Base-by-base conservation (phyloP, 2,888 invertebrate genomes). In the Tetragonisca angustula region DNA sequence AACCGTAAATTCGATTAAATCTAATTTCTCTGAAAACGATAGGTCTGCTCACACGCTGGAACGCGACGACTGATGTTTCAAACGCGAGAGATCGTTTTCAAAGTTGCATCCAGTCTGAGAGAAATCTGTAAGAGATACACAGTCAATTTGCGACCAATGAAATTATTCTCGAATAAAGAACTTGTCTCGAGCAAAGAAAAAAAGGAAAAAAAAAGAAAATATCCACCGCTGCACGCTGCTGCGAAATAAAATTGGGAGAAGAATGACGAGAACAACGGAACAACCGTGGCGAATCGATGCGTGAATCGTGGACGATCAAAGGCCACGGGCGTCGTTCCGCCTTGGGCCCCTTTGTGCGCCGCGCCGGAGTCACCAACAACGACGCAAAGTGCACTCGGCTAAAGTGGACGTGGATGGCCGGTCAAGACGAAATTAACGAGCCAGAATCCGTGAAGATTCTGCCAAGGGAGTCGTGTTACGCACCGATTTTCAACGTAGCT, bases 351-450 rank as follows among this genome's bases (percentile, higher is more conserved):
- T 83, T 87, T 87, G 85, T 79, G 64, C 70, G 32, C 1, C 24
- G 61, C 24, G 61, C 43, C 21, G 27, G 81, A 81, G 75, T 65
- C 79, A 56, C 50, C 79, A 69, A 75, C 77, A 75, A 79, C 83
- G 71, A 78, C 71, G 83, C 83, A 79, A 85, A 88, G 88, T 87
- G 87, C 81, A 87, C 88, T 88, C 79, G 88, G 84, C 76, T 83
- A 88, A 87, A 89, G 88, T 84, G 90, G 88, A 89, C 89, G 87
- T 78, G 87, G 88, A 88, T 87, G 88, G 88, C 84, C 87, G 86
- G 83, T 86, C 85, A 78, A 83, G 87, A 84, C 84, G 87, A 90
- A 90, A 91, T 90, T 91, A 91, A 90, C 88, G 90, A 89, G 85
- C 85, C 59, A 76, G 88, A 84, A 84, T 88, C 82, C 88, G 88